phyloP scores from a whole-genome alignment of 2,888 invertebrate species.

The Nephrotoma flavescens region DNA sequence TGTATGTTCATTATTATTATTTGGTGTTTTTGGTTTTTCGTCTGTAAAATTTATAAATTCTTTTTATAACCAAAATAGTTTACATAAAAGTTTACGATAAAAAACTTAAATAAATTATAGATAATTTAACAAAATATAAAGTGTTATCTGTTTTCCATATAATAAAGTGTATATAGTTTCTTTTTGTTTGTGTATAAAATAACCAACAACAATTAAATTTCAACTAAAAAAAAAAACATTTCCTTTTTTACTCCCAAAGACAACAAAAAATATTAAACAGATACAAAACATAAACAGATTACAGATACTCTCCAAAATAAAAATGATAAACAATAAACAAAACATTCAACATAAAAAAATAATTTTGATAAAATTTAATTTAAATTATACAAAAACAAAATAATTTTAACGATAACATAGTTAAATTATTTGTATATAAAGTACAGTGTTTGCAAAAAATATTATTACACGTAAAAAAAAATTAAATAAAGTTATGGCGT shows the following conservation, averaged over 20 bases:
- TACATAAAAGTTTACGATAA: not conserved
- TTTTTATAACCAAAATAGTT: conserved; percentile 8
- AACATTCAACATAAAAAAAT: not conserved
- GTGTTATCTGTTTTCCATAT: not conserved
- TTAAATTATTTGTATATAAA: not conserved
- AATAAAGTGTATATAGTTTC: not conserved
- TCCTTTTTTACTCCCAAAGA: not conserved
- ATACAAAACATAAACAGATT: not conserved
- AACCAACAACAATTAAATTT: not conserved
- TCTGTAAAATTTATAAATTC: conserved; percentile 15
- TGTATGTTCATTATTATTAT: conserved; percentile 18
- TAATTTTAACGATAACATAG: not conserved
- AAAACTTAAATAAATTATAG: conserved; percentile 4
- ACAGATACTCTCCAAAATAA: not conserved
- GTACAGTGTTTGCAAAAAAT: not conserved
- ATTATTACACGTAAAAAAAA: not conserved
- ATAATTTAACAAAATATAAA: conserved; percentile 4
- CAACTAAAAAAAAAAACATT: not conserved
- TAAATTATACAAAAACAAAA: not conserved
- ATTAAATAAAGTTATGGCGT: not conserved
- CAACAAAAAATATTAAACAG: not conserved
- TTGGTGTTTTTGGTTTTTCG: conserved; percentile 20
- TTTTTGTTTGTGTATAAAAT: not conserved
- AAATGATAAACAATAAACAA: not conserved
- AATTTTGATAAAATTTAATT: not conserved